Percentiles rank a stretch among this genome's conserved stretches.
These are phyloP conservation scores for Microdon myrmicae DNA, from an alignment of 2,888 invertebrate species.

Conservation along the genomic window DNA sequence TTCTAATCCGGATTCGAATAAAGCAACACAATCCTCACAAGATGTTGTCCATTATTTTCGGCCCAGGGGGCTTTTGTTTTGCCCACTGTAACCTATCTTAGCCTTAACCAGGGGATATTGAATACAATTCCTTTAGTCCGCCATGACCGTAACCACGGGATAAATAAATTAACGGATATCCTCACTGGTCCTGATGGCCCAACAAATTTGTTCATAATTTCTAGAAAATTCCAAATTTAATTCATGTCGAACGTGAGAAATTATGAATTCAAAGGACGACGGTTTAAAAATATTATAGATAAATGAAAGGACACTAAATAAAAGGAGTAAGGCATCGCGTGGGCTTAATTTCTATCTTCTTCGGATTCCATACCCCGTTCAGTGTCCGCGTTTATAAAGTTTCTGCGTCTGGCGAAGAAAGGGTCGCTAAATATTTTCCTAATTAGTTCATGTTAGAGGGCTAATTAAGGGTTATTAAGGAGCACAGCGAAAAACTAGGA, in stretches of 20 bases:
- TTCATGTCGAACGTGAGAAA: slow-evolving; percentile 12
- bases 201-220: slow-evolving; percentile 11
- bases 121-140: not conserved
- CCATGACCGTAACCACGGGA: too few relatives aligned
- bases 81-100: too few relatives aligned
- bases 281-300: slow-evolving; percentile 22
- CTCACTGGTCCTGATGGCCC: slow-evolving; percentile 1
- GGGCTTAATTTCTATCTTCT: slow-evolving; percentile 24
- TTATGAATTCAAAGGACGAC: slow-evolving; percentile 24
- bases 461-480: slow-evolving; percentile 32
- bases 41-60: slow-evolving; percentile 1
- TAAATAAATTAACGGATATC: slow-evolving; percentile 4
- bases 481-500: too few relatives aligned
- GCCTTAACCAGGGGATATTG: too few relatives aligned
- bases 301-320: slow-evolving; percentile 6
- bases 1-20: slow-evolving; percentile 21
- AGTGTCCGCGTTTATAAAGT: slow-evolving; percentile 6
- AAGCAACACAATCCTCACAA: slow-evolving; percentile 11
- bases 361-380: not conserved
- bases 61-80: too few relatives aligned
- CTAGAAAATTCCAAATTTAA: slow-evolving; percentile 12
- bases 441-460: slow-evolving; percentile 24
- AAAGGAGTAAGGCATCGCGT: not conserved
- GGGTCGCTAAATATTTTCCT: slow-evolving; percentile 27
- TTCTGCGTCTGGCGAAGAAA: not conserved